Percentiles rank a stretch among this genome's conserved stretches.
Evolutionary conservation across 2,113 vertebrate species (phyloP).

Genomic region (Geococcyx californianus): DNA sequence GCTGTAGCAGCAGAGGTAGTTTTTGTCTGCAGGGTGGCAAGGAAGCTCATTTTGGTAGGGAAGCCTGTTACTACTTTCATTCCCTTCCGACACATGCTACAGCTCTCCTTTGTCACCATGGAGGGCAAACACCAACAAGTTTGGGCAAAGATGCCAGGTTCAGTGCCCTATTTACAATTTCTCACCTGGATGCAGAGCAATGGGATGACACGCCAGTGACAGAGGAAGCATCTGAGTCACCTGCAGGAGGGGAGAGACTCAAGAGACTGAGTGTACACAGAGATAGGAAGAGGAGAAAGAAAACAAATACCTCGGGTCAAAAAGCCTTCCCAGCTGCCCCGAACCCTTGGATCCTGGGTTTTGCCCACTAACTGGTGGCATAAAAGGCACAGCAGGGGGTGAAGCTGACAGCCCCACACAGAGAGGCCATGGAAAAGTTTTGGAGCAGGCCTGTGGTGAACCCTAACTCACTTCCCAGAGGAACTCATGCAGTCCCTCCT

Average conservation of each 20-base stretch:
- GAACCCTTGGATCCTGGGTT: not conserved
- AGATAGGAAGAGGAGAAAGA: not conserved
- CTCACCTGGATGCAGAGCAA: constrained; percentile 76
- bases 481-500: not conserved
- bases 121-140: not conserved
- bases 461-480: not conserved
- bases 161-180: not conserved
- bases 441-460: not conserved
- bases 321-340: not conserved
- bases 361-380: not conserved
- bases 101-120: not conserved
- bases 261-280: not conserved
- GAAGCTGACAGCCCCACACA: not conserved
- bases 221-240: constrained; percentile 78
- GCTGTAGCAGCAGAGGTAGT: not conserved
- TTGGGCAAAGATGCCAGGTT: not conserved
- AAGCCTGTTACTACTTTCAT: not conserved
- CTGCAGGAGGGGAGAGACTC: constrained; percentile 54
- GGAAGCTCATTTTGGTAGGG: not conserved
- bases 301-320: not conserved
- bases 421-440: not conserved
- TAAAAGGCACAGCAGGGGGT: not conserved
- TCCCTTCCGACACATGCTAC: not conserved
- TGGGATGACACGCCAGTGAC: constrained; percentile 49
- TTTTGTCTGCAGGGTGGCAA: not conserved